phyloP scores from a whole-genome alignment of 1,140 invertebrate species.

The Rhagoletis zephyria region DNA sequence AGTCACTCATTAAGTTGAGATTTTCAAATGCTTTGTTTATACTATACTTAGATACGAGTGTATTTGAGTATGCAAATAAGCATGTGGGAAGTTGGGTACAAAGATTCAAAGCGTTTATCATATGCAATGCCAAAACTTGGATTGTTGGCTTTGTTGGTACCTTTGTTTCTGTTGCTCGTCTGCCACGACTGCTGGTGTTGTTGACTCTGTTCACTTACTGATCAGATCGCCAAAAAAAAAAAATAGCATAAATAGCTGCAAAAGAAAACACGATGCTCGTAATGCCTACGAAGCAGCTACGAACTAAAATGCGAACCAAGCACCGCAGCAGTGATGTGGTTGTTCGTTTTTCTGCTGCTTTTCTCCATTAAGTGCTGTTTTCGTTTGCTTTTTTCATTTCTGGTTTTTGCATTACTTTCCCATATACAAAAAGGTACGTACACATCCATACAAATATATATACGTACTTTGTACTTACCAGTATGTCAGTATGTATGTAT shows the following conservation, averaged over 20 bases:
- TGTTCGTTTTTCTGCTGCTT: conserved; percentile 42
- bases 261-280: conserved; percentile 44
- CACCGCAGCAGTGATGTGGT: background rate
- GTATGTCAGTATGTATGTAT: background rate
- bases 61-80: conserved; percentile 8
- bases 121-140: conserved; percentile 1
- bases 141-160: conserved; percentile 46
- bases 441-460: conserved; percentile 14
- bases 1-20: background rate
- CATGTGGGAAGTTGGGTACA: conserved; percentile 31
- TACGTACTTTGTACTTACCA: conserved; percentile 28
- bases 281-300: background rate
- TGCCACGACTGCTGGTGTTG: conserved; percentile 39
- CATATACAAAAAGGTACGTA: conserved; percentile 44
- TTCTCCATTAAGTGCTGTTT: conserved; percentile 44
- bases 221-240: conserved; percentile 46
- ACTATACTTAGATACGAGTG: background rate
- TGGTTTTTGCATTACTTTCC: conserved; percentile 53
- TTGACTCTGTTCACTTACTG: conserved; percentile 46
- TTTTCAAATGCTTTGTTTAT: background rate
- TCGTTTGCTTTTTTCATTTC: conserved; percentile 51
- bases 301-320: conserved; percentile 37
- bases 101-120: conserved; percentile 5
- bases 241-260: conserved; percentile 49
- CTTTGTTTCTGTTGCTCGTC: conserved; percentile 19